These are phyloP conservation scores for Spisula subtruncata DNA, from an alignment of 2,888 invertebrate species.

Conservation along the genomic window DNA sequence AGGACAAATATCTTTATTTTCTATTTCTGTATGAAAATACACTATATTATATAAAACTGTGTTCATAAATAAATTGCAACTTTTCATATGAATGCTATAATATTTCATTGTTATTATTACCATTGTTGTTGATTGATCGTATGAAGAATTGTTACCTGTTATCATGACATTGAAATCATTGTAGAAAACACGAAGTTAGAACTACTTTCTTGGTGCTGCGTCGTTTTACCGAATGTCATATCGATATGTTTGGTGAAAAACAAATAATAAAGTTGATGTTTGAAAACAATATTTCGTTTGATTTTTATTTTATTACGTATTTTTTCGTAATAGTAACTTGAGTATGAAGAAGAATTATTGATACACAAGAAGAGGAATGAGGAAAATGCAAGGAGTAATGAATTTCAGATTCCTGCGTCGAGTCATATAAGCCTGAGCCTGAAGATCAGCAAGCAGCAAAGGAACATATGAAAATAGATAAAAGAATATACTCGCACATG, in stretches of 20 bases:
- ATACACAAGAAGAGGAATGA: no score
- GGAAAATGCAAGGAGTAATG: no score
- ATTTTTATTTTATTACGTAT: no score
- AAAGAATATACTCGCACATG: no score
- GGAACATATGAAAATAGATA: no score
- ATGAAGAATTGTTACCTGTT: constrained; percentile 3
- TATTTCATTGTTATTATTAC: constrained; percentile 1
- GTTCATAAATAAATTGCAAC: constrained; percentile 6
- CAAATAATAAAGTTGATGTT: neutral
- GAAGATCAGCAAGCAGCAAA: no score
- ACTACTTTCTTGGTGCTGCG: constrained; percentile 10
- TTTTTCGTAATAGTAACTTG: no score
- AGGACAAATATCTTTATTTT: neutral
- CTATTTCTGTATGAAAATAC: neutral
- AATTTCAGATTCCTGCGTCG: no score
- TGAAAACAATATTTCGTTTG: neutral
- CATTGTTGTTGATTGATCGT: constrained; percentile 6
- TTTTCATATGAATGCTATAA: neutral
- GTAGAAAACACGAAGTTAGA: constrained; percentile 5
- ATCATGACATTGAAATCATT: neutral
- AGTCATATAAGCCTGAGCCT: no score
- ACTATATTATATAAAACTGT: neutral
- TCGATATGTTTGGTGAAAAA: constrained; percentile 14
- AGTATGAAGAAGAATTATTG: no score
- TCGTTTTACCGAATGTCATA: constrained; percentile 10